phyloP scores from a whole-genome alignment of 1,140 invertebrate genomes.

The Neodiprion pinetum region DNA sequence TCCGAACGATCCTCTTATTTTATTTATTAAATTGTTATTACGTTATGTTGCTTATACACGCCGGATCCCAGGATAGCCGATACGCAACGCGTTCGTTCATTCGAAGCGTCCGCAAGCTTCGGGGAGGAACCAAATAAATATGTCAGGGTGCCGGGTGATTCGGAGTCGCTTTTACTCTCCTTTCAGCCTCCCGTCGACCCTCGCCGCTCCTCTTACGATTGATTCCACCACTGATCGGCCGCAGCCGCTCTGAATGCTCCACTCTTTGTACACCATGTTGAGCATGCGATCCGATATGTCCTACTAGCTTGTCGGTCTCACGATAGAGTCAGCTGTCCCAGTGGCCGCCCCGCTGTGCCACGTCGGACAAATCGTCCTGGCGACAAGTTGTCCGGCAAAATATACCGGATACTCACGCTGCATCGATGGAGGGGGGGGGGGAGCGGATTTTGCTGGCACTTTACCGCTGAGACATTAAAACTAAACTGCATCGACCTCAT shows the following conservation, averaged over 20 bases:
- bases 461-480: not conserved
- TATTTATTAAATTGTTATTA: constrained; percentile 58
- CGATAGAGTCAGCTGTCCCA: constrained; percentile 52
- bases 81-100: not conserved
- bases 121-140: constrained; percentile 12
- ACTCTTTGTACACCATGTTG: constrained; percentile 32
- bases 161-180: constrained; percentile 36
- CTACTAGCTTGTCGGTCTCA: constrained; percentile 32
- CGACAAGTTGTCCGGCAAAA: constrained; percentile 42
- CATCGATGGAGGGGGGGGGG: not conserved
- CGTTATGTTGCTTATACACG: constrained; percentile 32
- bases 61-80: not conserved
- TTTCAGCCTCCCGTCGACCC: constrained; percentile 30
- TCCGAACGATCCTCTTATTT: constrained; percentile 48
- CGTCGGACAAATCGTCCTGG: constrained; percentile 35
- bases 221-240: constrained; percentile 13
- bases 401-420: not conserved
- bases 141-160: not conserved
- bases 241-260: constrained; percentile 9
- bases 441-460: not conserved
- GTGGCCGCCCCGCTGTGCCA: constrained; percentile 12
- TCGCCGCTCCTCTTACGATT: not conserved
- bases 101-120: not conserved
- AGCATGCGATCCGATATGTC: constrained; percentile 53
- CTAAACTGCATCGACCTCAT: too few relatives aligned